These are phyloP conservation scores for Mimumesa dahlbomi DNA, from an alignment of 2,888 invertebrate genomes.

Conservation along the genomic window DNA sequence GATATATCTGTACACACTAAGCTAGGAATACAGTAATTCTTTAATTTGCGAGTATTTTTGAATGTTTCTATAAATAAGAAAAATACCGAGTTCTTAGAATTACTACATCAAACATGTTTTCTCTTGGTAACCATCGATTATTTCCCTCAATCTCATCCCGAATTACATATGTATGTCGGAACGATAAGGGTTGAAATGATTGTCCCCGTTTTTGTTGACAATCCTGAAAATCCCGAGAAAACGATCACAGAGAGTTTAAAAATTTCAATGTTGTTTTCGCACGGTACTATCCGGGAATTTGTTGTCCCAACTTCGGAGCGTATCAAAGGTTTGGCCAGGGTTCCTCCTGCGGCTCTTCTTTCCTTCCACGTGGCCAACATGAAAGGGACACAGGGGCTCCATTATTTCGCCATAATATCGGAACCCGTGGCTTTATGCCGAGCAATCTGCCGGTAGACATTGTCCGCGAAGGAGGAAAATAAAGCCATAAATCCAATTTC, in stretches of 20 bases:
- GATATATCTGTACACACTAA: too few relatives aligned
- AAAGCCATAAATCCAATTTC: slow-evolving; percentile 66
- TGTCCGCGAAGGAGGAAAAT: slow-evolving; percentile 62
- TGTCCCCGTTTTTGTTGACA: too few relatives aligned
- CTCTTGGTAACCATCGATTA: too few relatives aligned
- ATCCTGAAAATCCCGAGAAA: background rate
- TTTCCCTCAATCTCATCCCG: too few relatives aligned
- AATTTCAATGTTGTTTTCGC: background rate
- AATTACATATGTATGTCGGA: too few relatives aligned
- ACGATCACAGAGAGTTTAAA: background rate
- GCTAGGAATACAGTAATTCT: too few relatives aligned
- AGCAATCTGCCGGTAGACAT: slow-evolving; percentile 62
- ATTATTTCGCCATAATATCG: slow-evolving; percentile 61
- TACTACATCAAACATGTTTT: too few relatives aligned
- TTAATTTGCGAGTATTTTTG: too few relatives aligned
- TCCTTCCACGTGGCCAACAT: slow-evolving; percentile 42
- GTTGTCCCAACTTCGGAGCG: slow-evolving; percentile 33
- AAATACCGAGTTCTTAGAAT: too few relatives aligned
- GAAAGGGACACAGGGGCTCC: slow-evolving; percentile 53
- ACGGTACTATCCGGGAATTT: background rate
- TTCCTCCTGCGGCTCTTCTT: slow-evolving; percentile 7
- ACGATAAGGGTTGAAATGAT: too few relatives aligned
- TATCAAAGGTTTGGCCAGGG: slow-evolving; percentile 17
- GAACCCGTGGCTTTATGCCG: slow-evolving; percentile 40
- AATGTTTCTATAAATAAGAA: too few relatives aligned